Conservation (phyloP, 2,113 vertebrate genomes). For the Chascanopsetta lugubris region DNA sequence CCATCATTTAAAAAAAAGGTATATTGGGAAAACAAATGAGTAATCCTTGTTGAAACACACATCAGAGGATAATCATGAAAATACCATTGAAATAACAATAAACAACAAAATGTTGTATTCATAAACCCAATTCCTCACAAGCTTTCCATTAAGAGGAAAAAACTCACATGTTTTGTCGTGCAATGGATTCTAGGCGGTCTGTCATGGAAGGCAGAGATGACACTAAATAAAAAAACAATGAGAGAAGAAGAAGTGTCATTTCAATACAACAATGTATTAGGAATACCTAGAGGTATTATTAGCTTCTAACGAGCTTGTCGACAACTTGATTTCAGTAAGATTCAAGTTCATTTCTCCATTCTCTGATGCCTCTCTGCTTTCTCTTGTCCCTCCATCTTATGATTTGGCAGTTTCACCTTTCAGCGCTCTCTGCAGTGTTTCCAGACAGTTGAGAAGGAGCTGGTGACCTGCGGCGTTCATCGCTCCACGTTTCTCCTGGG, state of each 20-base stretch:
- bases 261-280: background rate
- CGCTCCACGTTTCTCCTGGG: conserved; percentile 92
- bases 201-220: conserved; percentile 97
- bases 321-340: background rate
- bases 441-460: conserved; percentile 92
- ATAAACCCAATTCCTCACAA: background rate
- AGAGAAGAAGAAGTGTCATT: background rate
- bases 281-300: background rate
- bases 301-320: background rate
- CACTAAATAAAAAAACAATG: conserved; percentile 79
- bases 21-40: background rate
- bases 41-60: background rate
- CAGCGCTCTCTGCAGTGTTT: conserved; percentile 94
- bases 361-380: background rate
- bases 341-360: background rate
- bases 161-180: conserved; percentile 92
- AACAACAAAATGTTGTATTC: background rate
- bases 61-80: background rate
- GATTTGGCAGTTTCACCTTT: conserved; percentile 85
- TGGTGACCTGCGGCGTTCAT: conserved; percentile 93
- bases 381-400: conserved; percentile 4
- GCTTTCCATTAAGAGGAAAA: background rate
- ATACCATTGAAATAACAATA: background rate
- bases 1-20: background rate
- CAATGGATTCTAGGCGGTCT: conserved; percentile 95